These are phyloP conservation scores for Ceraclea dissimilis DNA, from an alignment of 2,888 invertebrate genomes.

Conservation along the genomic window DNA sequence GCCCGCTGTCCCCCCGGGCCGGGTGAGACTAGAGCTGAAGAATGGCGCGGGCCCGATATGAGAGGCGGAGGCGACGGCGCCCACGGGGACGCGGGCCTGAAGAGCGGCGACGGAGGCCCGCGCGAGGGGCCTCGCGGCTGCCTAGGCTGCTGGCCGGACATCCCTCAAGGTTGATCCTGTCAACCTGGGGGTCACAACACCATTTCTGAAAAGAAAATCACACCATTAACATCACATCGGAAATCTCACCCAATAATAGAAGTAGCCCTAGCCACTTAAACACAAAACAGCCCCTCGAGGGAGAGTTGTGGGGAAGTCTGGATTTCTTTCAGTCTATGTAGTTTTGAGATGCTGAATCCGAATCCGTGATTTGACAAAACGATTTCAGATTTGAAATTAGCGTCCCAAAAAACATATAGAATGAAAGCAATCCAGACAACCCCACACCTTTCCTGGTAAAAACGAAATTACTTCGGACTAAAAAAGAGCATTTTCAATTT, in stretches of 20 bases:
- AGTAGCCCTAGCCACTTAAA: too few species aligned
- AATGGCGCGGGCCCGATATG: constrained; percentile 54
- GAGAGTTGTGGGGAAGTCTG: too few species aligned
- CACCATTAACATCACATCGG: not conserved
- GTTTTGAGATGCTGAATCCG: too few species aligned
- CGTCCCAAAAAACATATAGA: too few species aligned
- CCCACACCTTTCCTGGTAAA: too few species aligned
- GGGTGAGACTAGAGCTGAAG: constrained; percentile 48
- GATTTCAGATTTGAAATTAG: not conserved
- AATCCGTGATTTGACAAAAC: too few species aligned
- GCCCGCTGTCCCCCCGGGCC: constrained; percentile 39
- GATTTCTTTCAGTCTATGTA: too few species aligned
- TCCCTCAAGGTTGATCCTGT: constrained; percentile 26
- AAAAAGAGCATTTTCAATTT: too few species aligned
- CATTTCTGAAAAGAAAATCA: constrained; percentile 44
- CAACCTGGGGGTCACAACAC: constrained; percentile 47
- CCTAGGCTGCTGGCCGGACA: constrained; percentile 41
- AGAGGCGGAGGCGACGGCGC: constrained; percentile 68
- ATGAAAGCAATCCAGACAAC: too few species aligned
- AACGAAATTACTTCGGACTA: too few species aligned
- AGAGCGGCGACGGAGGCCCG: constrained; percentile 55
- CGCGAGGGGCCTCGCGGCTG: constrained; percentile 43
- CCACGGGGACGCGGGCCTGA: constrained; percentile 70
- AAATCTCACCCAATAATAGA: not conserved
- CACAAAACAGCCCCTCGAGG: too few species aligned